Evolutionary conservation across 2,888 invertebrate species (phyloP), one percentile per base, ranked within the genome.

Genomic region (Cheilosia impressa): DNA sequence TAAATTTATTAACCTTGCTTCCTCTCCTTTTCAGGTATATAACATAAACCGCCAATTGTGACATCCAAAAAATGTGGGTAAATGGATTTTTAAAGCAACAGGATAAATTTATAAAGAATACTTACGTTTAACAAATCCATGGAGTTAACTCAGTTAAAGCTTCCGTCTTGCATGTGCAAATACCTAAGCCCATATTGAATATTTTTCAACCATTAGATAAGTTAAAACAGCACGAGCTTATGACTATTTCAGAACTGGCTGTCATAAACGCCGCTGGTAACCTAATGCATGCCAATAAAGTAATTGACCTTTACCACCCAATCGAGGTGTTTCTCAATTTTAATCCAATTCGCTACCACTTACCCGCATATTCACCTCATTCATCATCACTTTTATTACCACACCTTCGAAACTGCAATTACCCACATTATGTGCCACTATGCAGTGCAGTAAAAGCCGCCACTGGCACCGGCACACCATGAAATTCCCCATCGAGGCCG

Each of bases 331-430:
- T 79, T 63, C 69, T 69, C 57, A 83, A 83, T 65, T 83, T 79
- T 45, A 79, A 83, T 83, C 83, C 73, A 79, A 79, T 79, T 83
- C 57, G 79, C 83, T 79, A 75, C 79, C 60, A 68, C 66, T 58
- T 60, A 52, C 68, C 63, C 50, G 52, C 78, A 55, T 60, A 66
- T 71, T 53, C 66, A 65, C 53, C 41, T 60, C 75, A 84, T 84
- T 75, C 73, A 79, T 79, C 69, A 79, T 69, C 69, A 63, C 63
- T 69, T 27, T 69, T 53, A 75, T 79, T 79, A 80, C 84, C 83
- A 83, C 83, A 84, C 79, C 79, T 71, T 53, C 63, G 17, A 47
- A 27, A 41, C 31, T 15, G 63, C 68, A 79, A 81, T 62, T 73
- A 13, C 38, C 38, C 38, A 73, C 68, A 68, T 50, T 55, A 43